These are phyloP conservation scores for Hyaena hyaena DNA, from an alignment of 2,113 vertebrate genomes.

Conservation along the genomic window DNA sequence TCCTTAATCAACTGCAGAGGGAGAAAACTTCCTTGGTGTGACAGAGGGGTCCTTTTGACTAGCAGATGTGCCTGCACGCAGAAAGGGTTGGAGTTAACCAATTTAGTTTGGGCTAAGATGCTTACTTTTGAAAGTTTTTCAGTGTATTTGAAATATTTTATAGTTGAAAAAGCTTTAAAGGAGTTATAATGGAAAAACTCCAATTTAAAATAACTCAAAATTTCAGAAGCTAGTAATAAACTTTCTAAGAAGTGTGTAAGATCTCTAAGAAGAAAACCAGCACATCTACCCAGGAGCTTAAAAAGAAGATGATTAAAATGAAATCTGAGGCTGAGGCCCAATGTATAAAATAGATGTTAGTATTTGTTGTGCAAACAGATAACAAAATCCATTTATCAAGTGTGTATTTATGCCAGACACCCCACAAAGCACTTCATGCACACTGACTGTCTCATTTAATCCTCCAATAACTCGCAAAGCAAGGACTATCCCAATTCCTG, in stretches of 20 bases:
- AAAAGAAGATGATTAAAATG: background rate
- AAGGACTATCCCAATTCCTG: background rate
- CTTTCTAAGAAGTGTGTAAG: constrained; percentile 27
- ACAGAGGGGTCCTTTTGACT: background rate
- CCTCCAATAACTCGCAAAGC: background rate
- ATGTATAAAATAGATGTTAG: constrained; percentile 27
- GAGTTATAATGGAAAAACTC: background rate
- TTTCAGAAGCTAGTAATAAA: constrained; percentile 55
- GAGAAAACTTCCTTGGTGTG: background rate
- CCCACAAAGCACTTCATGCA: background rate
- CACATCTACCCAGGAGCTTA: background rate
- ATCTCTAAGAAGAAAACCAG: constrained; percentile 65
- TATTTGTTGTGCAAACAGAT: constrained; percentile 49
- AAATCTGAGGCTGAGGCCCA: background rate
- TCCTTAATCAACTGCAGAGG: background rate
- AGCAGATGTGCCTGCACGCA: background rate
- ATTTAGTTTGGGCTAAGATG: constrained; percentile 2
- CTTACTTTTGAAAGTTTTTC: background rate
- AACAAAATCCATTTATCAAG: constrained; percentile 2
- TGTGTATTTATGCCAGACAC: background rate
- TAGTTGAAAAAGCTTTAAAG: constrained; percentile 30
- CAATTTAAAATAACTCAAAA: constrained; percentile 18
- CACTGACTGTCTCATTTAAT: background rate
- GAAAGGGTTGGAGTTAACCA: background rate
- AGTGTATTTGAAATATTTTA: constrained; percentile 34